These are phyloP conservation scores for Esperia sulphurella DNA, from an alignment of 2,888 invertebrate species.

Conservation along the genomic window DNA sequence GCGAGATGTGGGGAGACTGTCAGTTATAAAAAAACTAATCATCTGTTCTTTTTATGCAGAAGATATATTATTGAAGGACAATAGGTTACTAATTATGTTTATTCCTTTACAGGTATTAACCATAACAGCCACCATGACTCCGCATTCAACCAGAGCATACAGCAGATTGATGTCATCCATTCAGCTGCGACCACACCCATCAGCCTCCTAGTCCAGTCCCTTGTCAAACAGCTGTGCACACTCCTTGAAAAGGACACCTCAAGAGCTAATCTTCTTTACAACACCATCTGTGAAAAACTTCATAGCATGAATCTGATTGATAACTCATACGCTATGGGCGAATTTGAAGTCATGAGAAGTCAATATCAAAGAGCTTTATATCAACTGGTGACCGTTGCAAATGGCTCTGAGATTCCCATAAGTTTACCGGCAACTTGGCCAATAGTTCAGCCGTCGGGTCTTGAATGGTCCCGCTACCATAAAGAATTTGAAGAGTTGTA, in stretches of 20 bases:
- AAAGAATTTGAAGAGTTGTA: slow-evolving; percentile 84
- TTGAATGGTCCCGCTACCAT: slow-evolving; percentile 83
- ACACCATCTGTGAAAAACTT: slow-evolving; percentile 83
- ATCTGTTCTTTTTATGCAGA: too few species aligned
- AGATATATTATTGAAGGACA: too few species aligned
- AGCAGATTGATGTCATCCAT: slow-evolving; percentile 60
- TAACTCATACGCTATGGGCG: slow-evolving; percentile 83
- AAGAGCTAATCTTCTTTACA: slow-evolving; percentile 81
- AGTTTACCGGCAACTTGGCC: slow-evolving; percentile 74
- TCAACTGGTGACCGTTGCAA: slow-evolving; percentile 81
- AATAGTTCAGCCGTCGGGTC: slow-evolving; percentile 65
- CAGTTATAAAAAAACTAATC: too few species aligned
- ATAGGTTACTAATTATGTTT: not conserved
- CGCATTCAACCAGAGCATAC: slow-evolving; percentile 49
- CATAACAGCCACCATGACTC: slow-evolving; percentile 51
- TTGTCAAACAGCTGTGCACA: slow-evolving; percentile 83
- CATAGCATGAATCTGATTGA: slow-evolving; percentile 85
- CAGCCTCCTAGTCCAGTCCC: slow-evolving; percentile 84
- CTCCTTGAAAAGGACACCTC: slow-evolving; percentile 81
- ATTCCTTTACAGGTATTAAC: slow-evolving; percentile 48
- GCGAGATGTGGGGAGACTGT: too few species aligned
- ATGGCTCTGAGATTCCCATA: slow-evolving; percentile 73
- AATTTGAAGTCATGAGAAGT: slow-evolving; percentile 84
- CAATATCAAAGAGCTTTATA: slow-evolving; percentile 84
- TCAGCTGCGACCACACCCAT: slow-evolving; percentile 77